Conservation (phyloP, 2,113 vertebrate genomes). For the Sapajus apella region DNA sequence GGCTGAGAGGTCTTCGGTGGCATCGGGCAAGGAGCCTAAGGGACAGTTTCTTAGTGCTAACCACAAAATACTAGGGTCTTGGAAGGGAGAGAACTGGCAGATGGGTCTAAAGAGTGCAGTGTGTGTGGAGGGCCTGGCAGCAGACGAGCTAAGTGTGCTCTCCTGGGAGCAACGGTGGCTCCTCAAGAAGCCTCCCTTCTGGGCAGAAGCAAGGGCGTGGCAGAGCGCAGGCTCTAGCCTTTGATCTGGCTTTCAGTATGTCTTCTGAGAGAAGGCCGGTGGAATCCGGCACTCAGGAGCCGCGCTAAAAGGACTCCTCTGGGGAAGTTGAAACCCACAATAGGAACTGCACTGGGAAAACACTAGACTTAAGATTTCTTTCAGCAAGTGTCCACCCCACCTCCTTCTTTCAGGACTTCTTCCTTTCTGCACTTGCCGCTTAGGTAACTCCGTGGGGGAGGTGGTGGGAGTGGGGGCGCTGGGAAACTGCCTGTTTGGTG, state of each 20-base stretch:
- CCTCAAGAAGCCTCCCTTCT: not conserved
- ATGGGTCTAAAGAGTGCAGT: not conserved
- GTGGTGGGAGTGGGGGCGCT: too few relatives aligned
- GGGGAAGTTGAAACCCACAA: not conserved
- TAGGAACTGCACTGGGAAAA: not conserved
- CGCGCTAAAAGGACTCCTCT: not conserved
- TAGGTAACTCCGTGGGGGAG: not conserved
- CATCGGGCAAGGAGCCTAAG: not conserved
- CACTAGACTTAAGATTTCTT: not conserved
- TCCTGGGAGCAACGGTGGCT: not conserved
- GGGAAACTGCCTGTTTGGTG: not conserved
- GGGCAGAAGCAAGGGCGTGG: not conserved
- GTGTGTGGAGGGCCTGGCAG: accelerated
- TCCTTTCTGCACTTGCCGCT: not conserved
- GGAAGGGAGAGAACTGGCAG: not conserved
- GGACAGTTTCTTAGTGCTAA: not conserved
- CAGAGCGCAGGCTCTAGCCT: not conserved
- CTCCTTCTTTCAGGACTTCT: not conserved
- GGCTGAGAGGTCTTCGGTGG: not conserved
- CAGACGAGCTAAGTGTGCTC: not conserved
- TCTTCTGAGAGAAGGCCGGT: not conserved
- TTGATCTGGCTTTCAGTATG: not conserved
- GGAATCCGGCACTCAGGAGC: too few relatives aligned
- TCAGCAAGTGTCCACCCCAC: not conserved
- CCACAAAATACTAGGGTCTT: not conserved